Evolutionary conservation across 2,888 invertebrate species (phyloP).

Genomic region (Cyaniris semiargus): DNA sequence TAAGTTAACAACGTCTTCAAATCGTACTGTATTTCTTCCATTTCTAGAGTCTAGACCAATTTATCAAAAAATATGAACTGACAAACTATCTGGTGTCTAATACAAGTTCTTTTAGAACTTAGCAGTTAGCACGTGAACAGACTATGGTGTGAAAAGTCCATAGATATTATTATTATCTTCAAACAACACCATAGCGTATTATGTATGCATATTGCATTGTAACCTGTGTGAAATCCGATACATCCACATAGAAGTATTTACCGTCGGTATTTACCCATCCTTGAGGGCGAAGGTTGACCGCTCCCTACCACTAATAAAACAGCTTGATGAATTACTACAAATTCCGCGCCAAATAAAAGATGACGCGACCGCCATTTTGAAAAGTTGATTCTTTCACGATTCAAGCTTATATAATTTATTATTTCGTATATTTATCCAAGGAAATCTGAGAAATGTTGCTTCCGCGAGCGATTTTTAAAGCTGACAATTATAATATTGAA

Average conservation of each 20-base stretch:
- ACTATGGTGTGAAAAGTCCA: not conserved
- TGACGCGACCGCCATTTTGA: constrained; percentile 20
- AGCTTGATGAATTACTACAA: constrained; percentile 36
- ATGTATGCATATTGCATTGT: not conserved
- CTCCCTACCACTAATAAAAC: constrained; percentile 34
- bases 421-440: not conserved
- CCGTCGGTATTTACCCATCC: constrained; percentile 21
- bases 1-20: no score
- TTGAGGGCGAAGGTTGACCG: constrained; percentile 36
- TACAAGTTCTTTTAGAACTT: not conserved
- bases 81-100: not conserved
- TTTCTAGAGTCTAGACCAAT: no score
- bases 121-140: no score
- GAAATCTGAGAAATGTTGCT: not conserved
- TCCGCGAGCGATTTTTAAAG: not conserved
- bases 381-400: not conserved
- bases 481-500: not conserved
- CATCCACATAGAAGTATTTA: not conserved
- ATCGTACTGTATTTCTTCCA: no score
- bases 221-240: constrained; percentile 2
- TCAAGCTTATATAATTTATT: not conserved
- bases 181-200: not conserved
- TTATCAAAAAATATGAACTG: no score
- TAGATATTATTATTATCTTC: not conserved
- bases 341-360: not conserved